Evolutionary conservation across 2,888 invertebrate species (phyloP).

Genomic region (Tenthredo mesomela): DNA sequence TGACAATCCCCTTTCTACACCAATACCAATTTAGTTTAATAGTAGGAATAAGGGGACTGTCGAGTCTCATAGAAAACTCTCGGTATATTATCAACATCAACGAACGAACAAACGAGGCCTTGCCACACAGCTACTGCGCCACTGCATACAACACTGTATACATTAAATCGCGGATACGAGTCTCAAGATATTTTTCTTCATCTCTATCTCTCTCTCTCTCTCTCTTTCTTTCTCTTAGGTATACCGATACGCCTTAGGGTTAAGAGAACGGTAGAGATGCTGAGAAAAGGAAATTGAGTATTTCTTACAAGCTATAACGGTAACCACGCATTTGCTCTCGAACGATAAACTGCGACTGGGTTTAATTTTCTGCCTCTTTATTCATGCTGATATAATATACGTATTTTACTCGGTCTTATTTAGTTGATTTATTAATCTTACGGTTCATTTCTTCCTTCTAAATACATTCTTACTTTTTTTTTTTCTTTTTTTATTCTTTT

Average conservation of each 20-base stretch:
- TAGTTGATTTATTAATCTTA: background rate
- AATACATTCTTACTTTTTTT: background rate
- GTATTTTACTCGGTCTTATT: background rate
- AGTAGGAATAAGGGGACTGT: too few species aligned
- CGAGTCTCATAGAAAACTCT: too few species aligned
- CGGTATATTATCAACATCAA: too few species aligned
- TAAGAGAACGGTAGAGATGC: background rate
- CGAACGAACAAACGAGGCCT: background rate
- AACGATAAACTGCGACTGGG: background rate
- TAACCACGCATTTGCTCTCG: background rate
- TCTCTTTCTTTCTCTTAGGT: background rate
- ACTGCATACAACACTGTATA: background rate
- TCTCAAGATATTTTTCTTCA: background rate
- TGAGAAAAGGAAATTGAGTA: conserved; percentile 21
- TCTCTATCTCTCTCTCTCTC: background rate
- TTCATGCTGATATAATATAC: background rate
- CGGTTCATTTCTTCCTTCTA: conserved; percentile 10
- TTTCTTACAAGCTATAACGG: conserved; percentile 16
- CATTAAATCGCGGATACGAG: conserved; percentile 32
- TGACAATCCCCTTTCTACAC: too few species aligned
- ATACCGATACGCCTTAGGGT: background rate
- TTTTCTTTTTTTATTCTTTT: too few species aligned
- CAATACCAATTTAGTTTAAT: too few species aligned
- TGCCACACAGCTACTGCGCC: background rate
- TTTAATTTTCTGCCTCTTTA: background rate